phyloP scores from a whole-genome alignment of 1,140 invertebrate genomes.

The Neoseiulus cucumeris region DNA sequence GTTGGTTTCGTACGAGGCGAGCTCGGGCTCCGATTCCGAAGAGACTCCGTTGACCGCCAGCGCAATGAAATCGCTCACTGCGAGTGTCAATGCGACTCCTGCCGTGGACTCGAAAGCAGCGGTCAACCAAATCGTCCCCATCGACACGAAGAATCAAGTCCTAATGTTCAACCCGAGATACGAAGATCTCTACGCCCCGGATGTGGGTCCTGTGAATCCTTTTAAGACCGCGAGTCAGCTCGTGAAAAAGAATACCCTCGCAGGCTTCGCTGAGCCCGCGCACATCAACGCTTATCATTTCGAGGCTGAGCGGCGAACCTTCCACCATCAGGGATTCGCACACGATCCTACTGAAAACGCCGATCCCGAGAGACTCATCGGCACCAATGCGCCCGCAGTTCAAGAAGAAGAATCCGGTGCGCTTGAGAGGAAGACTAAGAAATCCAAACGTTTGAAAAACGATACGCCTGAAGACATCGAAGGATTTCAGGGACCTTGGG shows the following conservation, averaged over 20 bases:
- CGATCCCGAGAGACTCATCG: neutral
- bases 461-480: constrained; percentile 74
- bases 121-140: constrained; percentile 27
- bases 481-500: constrained; percentile 93
- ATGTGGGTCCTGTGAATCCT: constrained; percentile 72
- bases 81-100: constrained; percentile 54
- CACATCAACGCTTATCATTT: constrained; percentile 94
- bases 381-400: constrained; percentile 48
- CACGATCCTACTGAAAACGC: constrained; percentile 29
- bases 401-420: constrained; percentile 43
- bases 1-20: neutral
- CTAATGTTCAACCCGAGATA: constrained; percentile 78
- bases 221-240: constrained; percentile 40
- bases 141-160: constrained; percentile 55
- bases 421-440: constrained; percentile 35
- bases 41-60: neutral
- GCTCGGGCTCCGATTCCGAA: neutral
- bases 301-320: constrained; percentile 89
- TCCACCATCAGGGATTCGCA: constrained; percentile 36
- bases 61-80: constrained; percentile 19
- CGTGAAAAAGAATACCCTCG: constrained; percentile 61
- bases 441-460: constrained; percentile 76
- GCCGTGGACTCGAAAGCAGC: constrained; percentile 42
- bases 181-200: constrained; percentile 82
- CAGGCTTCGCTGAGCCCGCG: constrained; percentile 83